A percentile compares a stretch with the other conserved stretches of the same genome.
Conservation (phyloP, 2,113 vertebrate genomes). For the Pelecanoides urinatrix region DNA sequence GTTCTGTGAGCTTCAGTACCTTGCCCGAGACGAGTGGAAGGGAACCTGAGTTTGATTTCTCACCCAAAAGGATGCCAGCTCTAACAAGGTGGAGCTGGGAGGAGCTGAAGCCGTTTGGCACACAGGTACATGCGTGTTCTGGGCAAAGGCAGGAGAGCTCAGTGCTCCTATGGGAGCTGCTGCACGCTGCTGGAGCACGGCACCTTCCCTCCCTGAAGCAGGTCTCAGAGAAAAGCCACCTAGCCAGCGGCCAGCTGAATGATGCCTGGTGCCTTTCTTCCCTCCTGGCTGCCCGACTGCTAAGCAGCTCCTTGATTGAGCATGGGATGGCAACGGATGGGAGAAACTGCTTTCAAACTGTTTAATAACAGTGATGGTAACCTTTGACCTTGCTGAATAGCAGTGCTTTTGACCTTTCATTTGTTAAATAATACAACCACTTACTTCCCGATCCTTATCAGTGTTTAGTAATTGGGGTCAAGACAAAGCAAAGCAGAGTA, state of each 20-base stretch:
- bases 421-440: conserved; percentile 67
- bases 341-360: conserved; percentile 45
- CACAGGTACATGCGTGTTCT: rapidly evolving
- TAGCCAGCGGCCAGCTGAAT: not conserved
- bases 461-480: conserved; percentile 64
- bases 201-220: not conserved
- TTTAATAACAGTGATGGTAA: conserved; percentile 69
- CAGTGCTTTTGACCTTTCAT: conserved; percentile 59
- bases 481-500: conserved; percentile 46
- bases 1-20: not conserved
- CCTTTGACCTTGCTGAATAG: conserved; percentile 64
- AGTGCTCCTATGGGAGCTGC: not conserved
- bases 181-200: not conserved
- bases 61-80: not conserved
- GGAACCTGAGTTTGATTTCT: not conserved
- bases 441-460: conserved; percentile 62
- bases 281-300: not conserved
- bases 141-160: not conserved
- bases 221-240: not conserved
- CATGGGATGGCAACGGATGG: not conserved
- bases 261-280: not conserved
- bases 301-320: not conserved
- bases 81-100: not conserved
- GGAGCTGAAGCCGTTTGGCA: not conserved
- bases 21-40: not conserved